Evolutionary conservation across 1,140 invertebrate genomes (phyloP).

Genomic region (Himalopsyche phryganea): DNA sequence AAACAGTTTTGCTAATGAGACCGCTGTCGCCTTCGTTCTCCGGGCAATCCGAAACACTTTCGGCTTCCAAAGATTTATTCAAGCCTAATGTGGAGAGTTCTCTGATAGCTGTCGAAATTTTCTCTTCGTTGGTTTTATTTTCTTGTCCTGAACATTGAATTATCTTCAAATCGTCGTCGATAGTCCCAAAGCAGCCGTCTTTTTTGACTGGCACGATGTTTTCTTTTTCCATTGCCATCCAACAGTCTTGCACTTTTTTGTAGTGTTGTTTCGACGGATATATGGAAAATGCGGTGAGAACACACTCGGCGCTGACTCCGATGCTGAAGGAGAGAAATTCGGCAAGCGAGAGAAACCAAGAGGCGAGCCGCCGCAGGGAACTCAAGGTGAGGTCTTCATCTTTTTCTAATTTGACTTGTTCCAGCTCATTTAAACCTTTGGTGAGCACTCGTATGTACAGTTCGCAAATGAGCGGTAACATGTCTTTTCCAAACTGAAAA

Average conservation of each 20-base stretch:
- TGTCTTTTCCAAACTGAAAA: conserved; percentile 58
- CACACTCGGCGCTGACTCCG: conserved; percentile 42
- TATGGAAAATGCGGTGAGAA: conserved; percentile 48
- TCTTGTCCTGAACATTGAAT: not conserved
- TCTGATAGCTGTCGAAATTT: not conserved
- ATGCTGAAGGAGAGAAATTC: conserved; percentile 37
- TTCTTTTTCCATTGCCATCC: not conserved
- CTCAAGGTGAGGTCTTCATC: conserved; percentile 28
- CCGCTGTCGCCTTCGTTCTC: too few relatives aligned
- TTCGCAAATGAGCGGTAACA: conserved; percentile 66
- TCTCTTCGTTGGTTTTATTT: not conserved
- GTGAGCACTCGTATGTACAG: conserved; percentile 70
- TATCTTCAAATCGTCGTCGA: not conserved
- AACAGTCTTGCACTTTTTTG: conserved; percentile 36
- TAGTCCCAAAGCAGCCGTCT: not conserved
- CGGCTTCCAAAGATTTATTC: too few relatives aligned
- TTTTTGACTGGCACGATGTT: not conserved
- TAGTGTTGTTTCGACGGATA: conserved; percentile 43
- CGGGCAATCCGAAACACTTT: too few relatives aligned
- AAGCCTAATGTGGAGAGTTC: not conserved
- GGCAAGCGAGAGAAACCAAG: conserved; percentile 45
- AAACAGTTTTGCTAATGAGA: too few relatives aligned
- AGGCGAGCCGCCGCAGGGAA: conserved; percentile 37
- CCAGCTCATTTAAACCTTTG: conserved; percentile 71
- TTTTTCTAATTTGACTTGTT: conserved; percentile 52